Evolutionary conservation across 2,888 invertebrate species (phyloP), one percentile per base, ranked within the genome.

Genomic region (Tenthredo distinguenda): DNA sequence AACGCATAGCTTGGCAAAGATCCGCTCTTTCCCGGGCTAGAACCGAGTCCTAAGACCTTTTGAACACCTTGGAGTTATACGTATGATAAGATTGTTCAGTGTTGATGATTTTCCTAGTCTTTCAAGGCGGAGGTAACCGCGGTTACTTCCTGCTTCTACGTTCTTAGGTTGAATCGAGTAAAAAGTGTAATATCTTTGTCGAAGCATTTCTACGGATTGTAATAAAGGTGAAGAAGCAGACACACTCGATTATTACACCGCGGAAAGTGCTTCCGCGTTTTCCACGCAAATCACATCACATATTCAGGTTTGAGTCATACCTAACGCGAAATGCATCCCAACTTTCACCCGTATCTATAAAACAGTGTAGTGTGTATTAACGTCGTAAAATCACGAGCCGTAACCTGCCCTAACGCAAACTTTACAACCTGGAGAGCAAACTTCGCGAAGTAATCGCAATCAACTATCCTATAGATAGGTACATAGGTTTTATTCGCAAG

Each of bases 311-410:
- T 68, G 18, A 68, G 18, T 18, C 26, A 68, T 68, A 26, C 68
- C 26, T 9, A 55, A 81, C 81, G 81, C 37, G 55, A 81, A 81
- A 81, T 81, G 81, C 81, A 81, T 81, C 81, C 62, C 15, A 50
- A 81, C 81, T 81, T 81, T 81, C 81, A 81, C 81, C 62, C n/a
- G 74, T 74, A 15, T 43, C 40, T 74, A 43, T 40, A 21, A 43
- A 26, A 43, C 74, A 74, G 43, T 18, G 9, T 37, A 7, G 37
- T 71, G 34, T 37, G 15, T 31, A 77, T 77, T 77, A 18, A 10
- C 47, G 34, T 55, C 31, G 34, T 77, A 55, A 77, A 77, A 55
- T 40, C n/a, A 55, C 31, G 4, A 55, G 55, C 55, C 77, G n/a
- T 77, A 77, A 77, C 77, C 77, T 77, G 77, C 47, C 77, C 47